These are phyloP conservation scores for Cheilosia vernalis DNA, from an alignment of 2,888 invertebrate genomes.

Conservation along the genomic window DNA sequence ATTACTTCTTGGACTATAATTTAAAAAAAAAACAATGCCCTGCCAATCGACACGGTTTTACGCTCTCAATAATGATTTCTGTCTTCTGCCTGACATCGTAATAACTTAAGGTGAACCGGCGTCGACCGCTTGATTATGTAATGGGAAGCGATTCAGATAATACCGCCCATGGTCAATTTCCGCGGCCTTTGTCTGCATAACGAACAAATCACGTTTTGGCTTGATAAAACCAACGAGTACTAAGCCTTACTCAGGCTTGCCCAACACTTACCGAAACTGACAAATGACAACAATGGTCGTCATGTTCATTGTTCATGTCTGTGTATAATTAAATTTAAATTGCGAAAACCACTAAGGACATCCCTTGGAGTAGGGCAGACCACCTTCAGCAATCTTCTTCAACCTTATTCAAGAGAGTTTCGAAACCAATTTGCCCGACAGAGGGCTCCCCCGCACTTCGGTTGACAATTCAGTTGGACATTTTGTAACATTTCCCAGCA, in stretches of 20 bases:
- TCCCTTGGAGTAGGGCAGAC: slow-evolving; percentile 4
- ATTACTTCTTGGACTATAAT: slow-evolving; percentile 65
- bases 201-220: slow-evolving; percentile 37
- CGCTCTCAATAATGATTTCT: slow-evolving; percentile 42
- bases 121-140: slow-evolving; percentile 51
- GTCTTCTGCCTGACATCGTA: slow-evolving; percentile 38
- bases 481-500: slow-evolving; percentile 42
- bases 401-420: slow-evolving; percentile 18
- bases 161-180: slow-evolving; percentile 67
- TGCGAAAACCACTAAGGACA: slow-evolving; percentile 28
- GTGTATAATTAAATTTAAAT: slow-evolving; percentile 43
- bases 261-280: slow-evolving; percentile 5
- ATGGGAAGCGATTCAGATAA: slow-evolving; percentile 64
- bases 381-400: not conserved
- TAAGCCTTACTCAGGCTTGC: slow-evolving; percentile 1
- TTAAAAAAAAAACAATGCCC: not conserved
- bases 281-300: slow-evolving; percentile 51
- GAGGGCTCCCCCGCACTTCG: not conserved
- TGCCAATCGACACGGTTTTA: slow-evolving; percentile 66
- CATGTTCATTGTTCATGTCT: not conserved
- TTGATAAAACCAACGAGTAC: slow-evolving; percentile 33
- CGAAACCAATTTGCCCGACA: slow-evolving; percentile 28
- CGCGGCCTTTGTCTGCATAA: slow-evolving; percentile 33
- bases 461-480: slow-evolving; percentile 40
- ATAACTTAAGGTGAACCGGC: slow-evolving; percentile 7